Evolutionary conservation across 2,797 vertebrate genomes (phyloP).

Genomic region (Monodelphis domestica): DNA sequence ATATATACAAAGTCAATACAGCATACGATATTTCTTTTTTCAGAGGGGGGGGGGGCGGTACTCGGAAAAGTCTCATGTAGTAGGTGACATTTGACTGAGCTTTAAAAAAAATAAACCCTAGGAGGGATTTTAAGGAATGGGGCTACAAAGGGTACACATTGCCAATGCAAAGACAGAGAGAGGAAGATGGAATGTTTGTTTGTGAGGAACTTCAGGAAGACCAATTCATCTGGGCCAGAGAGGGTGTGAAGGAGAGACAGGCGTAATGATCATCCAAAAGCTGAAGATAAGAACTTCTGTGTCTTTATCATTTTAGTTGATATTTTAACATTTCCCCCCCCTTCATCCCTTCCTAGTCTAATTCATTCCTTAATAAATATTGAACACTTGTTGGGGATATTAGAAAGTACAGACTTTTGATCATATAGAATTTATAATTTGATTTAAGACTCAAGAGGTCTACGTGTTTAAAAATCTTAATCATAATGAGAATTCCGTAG

Average conservation of each 20-base stretch:
- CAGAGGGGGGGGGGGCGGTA: not conserved
- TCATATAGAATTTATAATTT: not conserved
- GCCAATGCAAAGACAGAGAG: not conserved
- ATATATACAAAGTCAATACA: not conserved
- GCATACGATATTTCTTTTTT: not conserved
- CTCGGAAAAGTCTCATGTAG: not conserved
- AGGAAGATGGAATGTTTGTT: not conserved
- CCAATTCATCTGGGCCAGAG: not conserved
- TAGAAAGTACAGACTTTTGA: not conserved
- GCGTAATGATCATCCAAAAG: not conserved
- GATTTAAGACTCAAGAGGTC: not conserved
- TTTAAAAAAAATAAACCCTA: not conserved
- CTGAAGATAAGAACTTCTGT: not conserved
- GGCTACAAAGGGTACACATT: not conserved
- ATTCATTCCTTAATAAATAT: not conserved
- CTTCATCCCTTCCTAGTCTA: not conserved
- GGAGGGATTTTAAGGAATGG: not conserved
- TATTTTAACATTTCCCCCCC: not conserved
- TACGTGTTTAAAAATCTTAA: not conserved
- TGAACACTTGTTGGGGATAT: not conserved
- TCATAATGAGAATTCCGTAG: not conserved
- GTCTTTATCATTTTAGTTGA: too few relatives aligned
- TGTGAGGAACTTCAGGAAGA: not conserved
- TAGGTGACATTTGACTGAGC: not conserved
- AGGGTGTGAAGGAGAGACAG: not conserved